These are phyloP conservation scores for Poeciliopsis gracilis DNA, from an alignment of 2,797 vertebrate genomes.

Conservation along the genomic window DNA sequence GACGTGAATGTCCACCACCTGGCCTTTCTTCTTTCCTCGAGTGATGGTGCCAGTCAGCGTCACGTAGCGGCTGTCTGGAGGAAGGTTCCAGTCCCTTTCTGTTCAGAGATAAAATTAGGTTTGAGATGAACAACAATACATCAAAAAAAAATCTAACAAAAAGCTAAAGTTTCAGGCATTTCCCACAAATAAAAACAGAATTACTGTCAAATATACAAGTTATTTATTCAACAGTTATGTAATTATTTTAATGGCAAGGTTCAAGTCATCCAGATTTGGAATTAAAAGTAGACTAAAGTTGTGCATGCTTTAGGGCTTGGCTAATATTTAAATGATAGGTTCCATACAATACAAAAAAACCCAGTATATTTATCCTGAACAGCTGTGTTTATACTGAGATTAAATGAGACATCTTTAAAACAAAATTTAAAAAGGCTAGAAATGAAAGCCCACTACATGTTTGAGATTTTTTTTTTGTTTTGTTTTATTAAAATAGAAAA, in stretches of 20 bases:
- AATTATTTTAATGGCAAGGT: neutral
- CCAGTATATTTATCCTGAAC: neutral
- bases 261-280: neutral
- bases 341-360: neutral
- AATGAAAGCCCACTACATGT: neutral
- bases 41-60: slow-evolving; percentile 98
- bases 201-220: neutral
- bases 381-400: neutral
- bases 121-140: neutral
- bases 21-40: slow-evolving; percentile 97
- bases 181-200: neutral
- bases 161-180: neutral
- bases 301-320: neutral
- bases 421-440: neutral
- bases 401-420: neutral
- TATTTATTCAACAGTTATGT: neutral
- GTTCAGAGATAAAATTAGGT: slow-evolving; percentile 21
- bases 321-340: neutral
- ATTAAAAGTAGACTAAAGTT: neutral
- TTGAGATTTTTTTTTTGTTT: neutral
- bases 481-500: neutral
- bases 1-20: slow-evolving; percentile 98
- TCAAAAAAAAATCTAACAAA: neutral
- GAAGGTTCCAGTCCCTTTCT: slow-evolving; percentile 90
- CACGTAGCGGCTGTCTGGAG: slow-evolving; percentile 93